Percentiles rank a stretch among this genome's conserved stretches.
Conservation (phyloP, 92 coral and sea anemone species). For the Heliopora coerulea region DNA sequence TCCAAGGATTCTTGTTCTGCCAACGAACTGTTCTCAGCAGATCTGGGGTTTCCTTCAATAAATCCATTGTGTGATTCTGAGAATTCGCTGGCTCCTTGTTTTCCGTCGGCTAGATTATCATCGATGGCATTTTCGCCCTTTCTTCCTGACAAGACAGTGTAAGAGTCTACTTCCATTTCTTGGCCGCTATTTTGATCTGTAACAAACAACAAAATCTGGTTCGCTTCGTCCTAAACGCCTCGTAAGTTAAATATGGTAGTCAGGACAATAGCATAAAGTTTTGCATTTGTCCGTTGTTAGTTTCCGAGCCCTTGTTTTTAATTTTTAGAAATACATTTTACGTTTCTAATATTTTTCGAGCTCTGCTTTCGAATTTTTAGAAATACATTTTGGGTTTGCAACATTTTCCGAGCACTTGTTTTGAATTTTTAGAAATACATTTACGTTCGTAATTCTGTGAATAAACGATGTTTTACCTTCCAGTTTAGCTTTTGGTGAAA, state of each 20-base stretch:
- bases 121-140: background rate
- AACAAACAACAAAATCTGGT: background rate
- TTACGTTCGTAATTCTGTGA: too few species aligned
- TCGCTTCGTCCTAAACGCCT: too few species aligned
- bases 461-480: conserved; percentile 24
- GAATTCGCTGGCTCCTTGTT: background rate
- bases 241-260: too few species aligned
- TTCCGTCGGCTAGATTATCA: background rate
- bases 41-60: background rate
- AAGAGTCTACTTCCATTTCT: background rate
- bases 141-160: background rate
- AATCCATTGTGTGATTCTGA: conserved; percentile 2
- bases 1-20: background rate
- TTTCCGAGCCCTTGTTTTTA: too few species aligned
- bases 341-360: too few species aligned
- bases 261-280: too few species aligned
- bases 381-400: too few species aligned
- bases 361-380: too few species aligned
- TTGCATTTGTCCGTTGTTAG: too few species aligned
- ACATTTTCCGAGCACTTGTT: too few species aligned
- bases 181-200: background rate
- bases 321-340: too few species aligned
- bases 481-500: conserved; percentile 41
- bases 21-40: background rate
- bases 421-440: too few species aligned